These are phyloP conservation scores for Caradrina clavipalpis DNA, from an alignment of 2,888 invertebrate species.

Conservation along the genomic window DNA sequence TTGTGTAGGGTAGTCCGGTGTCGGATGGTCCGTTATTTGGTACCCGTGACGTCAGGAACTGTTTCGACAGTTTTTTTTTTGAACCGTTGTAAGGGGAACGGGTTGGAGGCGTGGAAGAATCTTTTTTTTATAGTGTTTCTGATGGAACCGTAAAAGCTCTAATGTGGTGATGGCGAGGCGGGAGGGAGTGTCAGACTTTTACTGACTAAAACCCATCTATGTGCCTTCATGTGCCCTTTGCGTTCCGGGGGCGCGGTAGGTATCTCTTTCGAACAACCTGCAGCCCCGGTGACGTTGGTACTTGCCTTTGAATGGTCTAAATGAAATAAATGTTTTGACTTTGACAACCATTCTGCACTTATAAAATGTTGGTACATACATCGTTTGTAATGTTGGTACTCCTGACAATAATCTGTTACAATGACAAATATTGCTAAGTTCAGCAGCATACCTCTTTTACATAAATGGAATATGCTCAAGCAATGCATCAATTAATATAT, in stretches of 20 bases:
- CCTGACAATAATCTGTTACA: background rate
- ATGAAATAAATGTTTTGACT: no score
- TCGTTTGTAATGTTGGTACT: background rate
- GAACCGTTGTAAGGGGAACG: slow-evolving; percentile 35
- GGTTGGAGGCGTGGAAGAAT: slow-evolving; percentile 17
- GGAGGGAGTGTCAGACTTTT: no score
- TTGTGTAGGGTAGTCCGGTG: slow-evolving; percentile 63
- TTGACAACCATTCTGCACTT: no score
- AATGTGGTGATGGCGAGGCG: slow-evolving; percentile 3
- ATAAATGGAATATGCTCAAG: slow-evolving; percentile 34
- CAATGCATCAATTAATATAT: slow-evolving; percentile 49
- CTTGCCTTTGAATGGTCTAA: no score
- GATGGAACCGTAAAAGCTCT: background rate
- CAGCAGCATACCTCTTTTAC: slow-evolving; percentile 2
- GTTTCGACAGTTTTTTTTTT: slow-evolving; percentile 65
- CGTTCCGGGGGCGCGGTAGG: no score
- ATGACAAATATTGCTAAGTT: slow-evolving; percentile 10
- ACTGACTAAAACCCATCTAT: no score
- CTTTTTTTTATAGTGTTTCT: slow-evolving; percentile 5
- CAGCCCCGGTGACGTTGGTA: no score
- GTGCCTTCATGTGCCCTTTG: no score
- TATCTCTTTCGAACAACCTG: no score
- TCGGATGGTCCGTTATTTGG: slow-evolving; percentile 69
- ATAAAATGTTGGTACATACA: no score
- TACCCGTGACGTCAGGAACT: slow-evolving; percentile 74